Conservation (phyloP, 2,797 vertebrate genomes). For the Peromyscus nudipes region DNA sequence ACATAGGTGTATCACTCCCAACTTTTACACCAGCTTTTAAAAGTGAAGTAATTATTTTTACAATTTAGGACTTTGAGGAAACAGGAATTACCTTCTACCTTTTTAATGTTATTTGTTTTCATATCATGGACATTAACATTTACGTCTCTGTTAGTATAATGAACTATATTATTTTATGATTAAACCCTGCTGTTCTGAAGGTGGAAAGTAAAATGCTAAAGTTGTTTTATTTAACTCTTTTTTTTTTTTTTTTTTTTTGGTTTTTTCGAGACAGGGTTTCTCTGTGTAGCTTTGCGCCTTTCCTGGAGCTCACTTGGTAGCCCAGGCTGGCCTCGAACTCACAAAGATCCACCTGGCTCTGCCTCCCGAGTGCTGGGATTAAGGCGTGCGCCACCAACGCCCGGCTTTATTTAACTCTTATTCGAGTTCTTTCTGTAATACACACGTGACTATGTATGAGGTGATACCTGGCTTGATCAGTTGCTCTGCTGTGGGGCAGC, state of each 20-base stretch:
- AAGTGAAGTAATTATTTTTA: neutral
- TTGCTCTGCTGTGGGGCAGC: neutral
- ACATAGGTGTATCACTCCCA: neutral
- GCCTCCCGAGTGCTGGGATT: too few species aligned
- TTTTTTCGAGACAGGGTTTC: too few species aligned
- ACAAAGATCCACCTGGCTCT: too few species aligned
- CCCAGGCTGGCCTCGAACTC: too few species aligned
- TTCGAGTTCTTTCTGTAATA: neutral
- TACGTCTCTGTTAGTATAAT: neutral
- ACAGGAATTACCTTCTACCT: neutral
- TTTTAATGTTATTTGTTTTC: constrained; percentile 37
- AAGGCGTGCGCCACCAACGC: too few species aligned
- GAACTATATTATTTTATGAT: neutral
- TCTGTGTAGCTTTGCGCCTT: too few species aligned
- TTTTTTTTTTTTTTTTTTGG: too few species aligned
- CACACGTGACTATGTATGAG: neutral
- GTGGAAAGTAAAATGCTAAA: neutral
- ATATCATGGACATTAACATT: neutral
- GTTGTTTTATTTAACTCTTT: too few species aligned
- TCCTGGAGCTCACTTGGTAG: too few species aligned
- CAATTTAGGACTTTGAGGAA: neutral
- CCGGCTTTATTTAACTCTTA: neutral
- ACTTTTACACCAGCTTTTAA: neutral
- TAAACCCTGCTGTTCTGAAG: neutral
- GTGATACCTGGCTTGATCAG: neutral